Base-by-base conservation (phyloP, 2,113 vertebrate species). In the Charadrius vociferus region DNA sequence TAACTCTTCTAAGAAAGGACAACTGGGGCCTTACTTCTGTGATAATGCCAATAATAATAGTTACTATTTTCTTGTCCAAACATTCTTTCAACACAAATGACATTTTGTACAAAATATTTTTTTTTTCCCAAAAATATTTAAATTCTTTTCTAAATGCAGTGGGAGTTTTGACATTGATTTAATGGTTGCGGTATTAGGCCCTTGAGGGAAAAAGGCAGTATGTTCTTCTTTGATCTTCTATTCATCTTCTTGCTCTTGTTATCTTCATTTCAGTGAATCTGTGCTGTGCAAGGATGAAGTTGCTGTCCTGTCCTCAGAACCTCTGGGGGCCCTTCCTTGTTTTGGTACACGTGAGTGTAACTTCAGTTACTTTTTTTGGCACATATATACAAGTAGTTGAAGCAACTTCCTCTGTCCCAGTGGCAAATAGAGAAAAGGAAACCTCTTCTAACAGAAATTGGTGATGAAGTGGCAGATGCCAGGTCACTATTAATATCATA, bases 1-100 rank as follows among this genome's bases (percentile, higher is more conserved):
- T 97, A 97, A 97, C 96, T 94, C 94, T 97, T 97, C 94, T 86
- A 91, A 93, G 78, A 95, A 95, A 90, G 37, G 78, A 94, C 81
- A 96, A 9, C 62, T 50, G 74, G 55, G 78, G 62, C 77, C 86
- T 86, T 52, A 61, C 83, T 95, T 79, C 53, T 86, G 79, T 83
- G 71, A 92, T 45, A 63, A 58, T 90, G 95, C 96, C 95, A 97
- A 78, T 73, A 96, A 94, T 67, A 97, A 96, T 81, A 94, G 80
- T 80, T 71, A 41, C 62, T 80, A 32, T 47, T 70, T 93, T 82
- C 73, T 89, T 77, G 37, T 80, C 93, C 89, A 96, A 91, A 91
- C 53, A 77, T 85, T 96, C 81, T 94, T 94, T 96, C 4, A 0
- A 90, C 62, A 81, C 26, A 89, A 95, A 91, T 18, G 73, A 77